A percentile compares a stretch with the other conserved stretches of the same genome.
These are phyloP conservation scores for Craseonycteris thonglongyai DNA, from an alignment of 2,113 vertebrate genomes.

Conservation along the genomic window DNA sequence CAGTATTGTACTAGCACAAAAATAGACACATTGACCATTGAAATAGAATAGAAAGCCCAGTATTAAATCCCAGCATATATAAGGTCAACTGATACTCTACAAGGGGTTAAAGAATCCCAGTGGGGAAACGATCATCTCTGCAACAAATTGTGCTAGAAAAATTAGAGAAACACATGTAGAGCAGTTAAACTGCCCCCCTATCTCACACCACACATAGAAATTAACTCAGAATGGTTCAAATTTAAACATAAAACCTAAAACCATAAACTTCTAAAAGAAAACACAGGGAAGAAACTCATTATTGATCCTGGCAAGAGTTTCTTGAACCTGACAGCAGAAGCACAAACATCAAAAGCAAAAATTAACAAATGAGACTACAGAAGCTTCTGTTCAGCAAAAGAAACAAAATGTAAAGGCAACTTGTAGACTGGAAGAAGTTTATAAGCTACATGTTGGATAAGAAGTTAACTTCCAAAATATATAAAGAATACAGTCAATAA, in stretches of 20 bases:
- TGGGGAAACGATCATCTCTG: not conserved
- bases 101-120: not conserved
- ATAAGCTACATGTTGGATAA: not conserved
- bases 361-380: not conserved
- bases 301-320: not conserved
- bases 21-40: not conserved
- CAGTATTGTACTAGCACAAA: not conserved
- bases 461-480: not conserved
- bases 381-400: not conserved
- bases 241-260: not conserved
- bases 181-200: not conserved
- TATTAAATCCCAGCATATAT: not conserved
- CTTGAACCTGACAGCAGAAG: not conserved
- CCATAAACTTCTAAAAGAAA: not conserved
- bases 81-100: not conserved
- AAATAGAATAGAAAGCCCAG: not conserved
- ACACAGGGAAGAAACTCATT: not conserved
- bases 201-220: not conserved
- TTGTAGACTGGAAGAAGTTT: not conserved
- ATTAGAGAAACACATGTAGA: not conserved
- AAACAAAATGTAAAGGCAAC: not conserved
- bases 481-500: not conserved
- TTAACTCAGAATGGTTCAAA: not conserved
- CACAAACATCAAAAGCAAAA: not conserved
- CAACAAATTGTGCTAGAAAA: not conserved